These are phyloP conservation scores for Podiceps cristatus DNA, from an alignment of 2,113 vertebrate species.

Conservation along the genomic window DNA sequence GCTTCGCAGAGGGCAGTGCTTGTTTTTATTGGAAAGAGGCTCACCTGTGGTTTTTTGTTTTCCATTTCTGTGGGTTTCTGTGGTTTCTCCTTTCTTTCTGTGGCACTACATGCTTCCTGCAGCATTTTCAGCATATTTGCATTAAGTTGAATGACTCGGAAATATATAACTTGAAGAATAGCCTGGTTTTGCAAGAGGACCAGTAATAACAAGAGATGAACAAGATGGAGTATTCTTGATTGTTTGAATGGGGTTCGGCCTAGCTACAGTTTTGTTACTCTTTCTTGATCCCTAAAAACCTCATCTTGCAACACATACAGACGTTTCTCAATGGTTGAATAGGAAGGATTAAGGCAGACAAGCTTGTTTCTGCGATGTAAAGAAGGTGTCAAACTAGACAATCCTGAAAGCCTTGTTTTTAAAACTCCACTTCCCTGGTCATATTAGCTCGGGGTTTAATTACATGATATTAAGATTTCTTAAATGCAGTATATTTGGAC, in stretches of 20 bases:
- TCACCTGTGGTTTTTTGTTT: conserved; percentile 43
- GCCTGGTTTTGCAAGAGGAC: not conserved
- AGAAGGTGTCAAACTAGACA: conserved; percentile 29
- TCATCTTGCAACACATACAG: not conserved
- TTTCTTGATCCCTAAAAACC: not conserved
- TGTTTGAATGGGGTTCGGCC: not conserved
- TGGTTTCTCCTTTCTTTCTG: not conserved
- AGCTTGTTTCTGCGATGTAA: not conserved
- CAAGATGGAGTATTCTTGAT: not conserved
- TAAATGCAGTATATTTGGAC: not conserved
- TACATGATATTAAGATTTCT: not conserved
- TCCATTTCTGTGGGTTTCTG: not conserved
- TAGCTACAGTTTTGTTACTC: not conserved
- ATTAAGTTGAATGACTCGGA: not conserved
- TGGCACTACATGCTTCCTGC: not conserved
- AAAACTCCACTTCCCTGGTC: not conserved
- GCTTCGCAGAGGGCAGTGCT: not conserved
- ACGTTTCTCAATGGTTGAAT: not conserved
- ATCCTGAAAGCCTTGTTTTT: conserved; percentile 58
- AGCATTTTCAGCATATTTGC: conserved; percentile 16
- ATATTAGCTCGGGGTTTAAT: conserved; percentile 29
- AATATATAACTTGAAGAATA: not conserved
- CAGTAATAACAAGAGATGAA: not conserved
- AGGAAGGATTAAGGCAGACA: conserved; percentile 13
- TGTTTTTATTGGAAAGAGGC: conserved; percentile 24